Evolutionary conservation across 2,888 invertebrate genomes (phyloP), one percentile per base, ranked within the genome.

Genomic region (Subacronicta megacephala): DNA sequence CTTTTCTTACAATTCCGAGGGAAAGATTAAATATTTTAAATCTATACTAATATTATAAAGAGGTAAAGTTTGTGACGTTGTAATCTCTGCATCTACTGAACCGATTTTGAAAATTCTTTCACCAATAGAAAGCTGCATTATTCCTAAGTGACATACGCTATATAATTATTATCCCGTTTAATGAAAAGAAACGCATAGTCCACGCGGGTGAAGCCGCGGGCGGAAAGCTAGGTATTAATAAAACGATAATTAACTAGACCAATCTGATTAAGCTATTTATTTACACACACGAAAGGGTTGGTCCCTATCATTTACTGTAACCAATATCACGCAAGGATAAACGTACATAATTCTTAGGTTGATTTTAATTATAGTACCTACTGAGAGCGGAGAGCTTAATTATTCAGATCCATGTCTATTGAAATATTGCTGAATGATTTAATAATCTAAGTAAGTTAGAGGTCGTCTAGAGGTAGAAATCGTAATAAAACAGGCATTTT

Each of bases 201-300:
- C n/a, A n/a, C n/a, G n/a, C n/a, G n/a, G n/a, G n/a, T n/a, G n/a
- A n/a, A n/a, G n/a, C n/a, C n/a, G n/a, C n/a, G n/a, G n/a, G n/a
- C n/a, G n/a, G n/a, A n/a, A n/a, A n/a, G n/a, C n/a, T n/a, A n/a
- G n/a, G n/a, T n/a, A n/a, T n/a, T n/a, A n/a, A n/a, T 26, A 17
- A 64, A 3, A 9, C 31, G 38, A 53, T 31, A 6, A 31, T 26
- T 26, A 52, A 13, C 52, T 15, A 63, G 37, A 51, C 46, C 35
- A 7, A 17, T 33, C 17, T 64, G 31, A 70, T 67, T 59, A 70
- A 71, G 55, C 33, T 61, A 62, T 64, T 69, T 61, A 62, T 64
- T 69, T 38, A 53, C 40, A 68, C 40, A 53, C 40, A 68, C 44
- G 41, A 51, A 35, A 59, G 13, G 26, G 29, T 63, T 51, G 52